phyloP scores from a whole-genome alignment of 2,113 vertebrate genomes.

The Paradoxurus hermaphroditus region DNA sequence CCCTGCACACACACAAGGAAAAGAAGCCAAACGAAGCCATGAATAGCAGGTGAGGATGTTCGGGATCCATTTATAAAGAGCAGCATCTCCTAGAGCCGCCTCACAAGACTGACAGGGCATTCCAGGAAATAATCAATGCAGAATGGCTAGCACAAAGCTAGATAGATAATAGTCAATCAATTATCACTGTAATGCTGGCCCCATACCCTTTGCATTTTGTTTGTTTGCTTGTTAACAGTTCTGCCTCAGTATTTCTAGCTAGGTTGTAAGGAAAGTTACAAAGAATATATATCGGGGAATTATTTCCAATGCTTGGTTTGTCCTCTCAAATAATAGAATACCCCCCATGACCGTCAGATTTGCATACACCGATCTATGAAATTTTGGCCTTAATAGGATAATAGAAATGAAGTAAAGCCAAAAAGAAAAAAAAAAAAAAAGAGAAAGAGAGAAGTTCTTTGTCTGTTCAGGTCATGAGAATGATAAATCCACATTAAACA shows the following conservation, averaged over 20 bases:
- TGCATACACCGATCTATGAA: not conserved
- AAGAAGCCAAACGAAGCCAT: rapidly evolving
- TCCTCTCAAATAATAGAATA: not conserved
- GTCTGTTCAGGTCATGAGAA: not conserved
- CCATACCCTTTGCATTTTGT: not conserved
- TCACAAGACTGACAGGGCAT: rapidly evolving
- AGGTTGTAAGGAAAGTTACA: rapidly evolving
- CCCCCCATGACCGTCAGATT: not conserved
- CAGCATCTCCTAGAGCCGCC: not conserved
- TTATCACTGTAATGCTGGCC: rapidly evolving
- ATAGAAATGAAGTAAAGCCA: not conserved
- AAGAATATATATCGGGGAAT: not conserved
- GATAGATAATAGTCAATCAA: rapidly evolving
- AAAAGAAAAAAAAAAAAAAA: not conserved
- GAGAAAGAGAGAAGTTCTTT: not conserved
- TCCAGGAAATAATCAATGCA: not conserved
- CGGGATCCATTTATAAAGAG: rapidly evolving
- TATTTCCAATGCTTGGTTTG: not conserved
- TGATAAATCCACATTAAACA: not conserved
- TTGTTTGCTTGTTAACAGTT: not conserved
- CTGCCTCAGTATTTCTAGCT: not conserved
- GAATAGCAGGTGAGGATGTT: rapidly evolving
- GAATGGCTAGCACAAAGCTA: rapidly evolving
- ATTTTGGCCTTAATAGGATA: not conserved
- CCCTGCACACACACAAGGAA: not conserved